A percentile compares a stretch with the other conserved stretches of the same genome.
Conservation (phyloP, 2,113 vertebrate species). For the Hippocampus barbouri region DNA sequence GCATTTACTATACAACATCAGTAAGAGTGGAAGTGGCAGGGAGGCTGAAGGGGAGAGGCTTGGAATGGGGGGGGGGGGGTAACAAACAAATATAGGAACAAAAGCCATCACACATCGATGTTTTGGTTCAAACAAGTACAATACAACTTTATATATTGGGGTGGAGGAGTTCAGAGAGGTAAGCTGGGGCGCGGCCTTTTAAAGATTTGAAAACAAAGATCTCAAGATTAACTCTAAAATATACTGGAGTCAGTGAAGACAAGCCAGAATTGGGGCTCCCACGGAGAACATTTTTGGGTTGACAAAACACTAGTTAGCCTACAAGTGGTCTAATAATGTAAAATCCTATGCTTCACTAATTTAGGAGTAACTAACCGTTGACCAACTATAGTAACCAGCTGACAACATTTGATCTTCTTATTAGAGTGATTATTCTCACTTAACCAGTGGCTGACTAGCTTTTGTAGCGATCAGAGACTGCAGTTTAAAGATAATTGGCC, state of each 20-base stretch:
- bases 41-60: slow-evolving; percentile 24
- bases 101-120: slow-evolving; percentile 57
- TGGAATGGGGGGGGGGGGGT: background rate
- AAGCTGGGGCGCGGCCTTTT: too few species aligned
- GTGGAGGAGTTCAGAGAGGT: too few species aligned
- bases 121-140: slow-evolving; percentile 48
- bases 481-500: background rate
- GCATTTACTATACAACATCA: slow-evolving; percentile 43
- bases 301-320: background rate
- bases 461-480: too few species aligned
- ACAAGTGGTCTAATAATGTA: background rate
- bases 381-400: background rate
- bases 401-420: too few species aligned
- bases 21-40: slow-evolving; percentile 54
- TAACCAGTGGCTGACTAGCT: too few species aligned
- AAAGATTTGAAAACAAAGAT: too few species aligned
- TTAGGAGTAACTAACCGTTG: background rate
- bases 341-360: background rate
- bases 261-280: too few species aligned
- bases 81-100: slow-evolving; percentile 39
- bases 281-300: too few species aligned
- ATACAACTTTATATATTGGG: slow-evolving; percentile 5
- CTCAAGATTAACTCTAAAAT: too few species aligned
- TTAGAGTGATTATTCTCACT: background rate
- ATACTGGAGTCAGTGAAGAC: too few species aligned